phyloP scores from a whole-genome alignment of 1,140 invertebrate genomes.

The Tetranychus urticae region DNA sequence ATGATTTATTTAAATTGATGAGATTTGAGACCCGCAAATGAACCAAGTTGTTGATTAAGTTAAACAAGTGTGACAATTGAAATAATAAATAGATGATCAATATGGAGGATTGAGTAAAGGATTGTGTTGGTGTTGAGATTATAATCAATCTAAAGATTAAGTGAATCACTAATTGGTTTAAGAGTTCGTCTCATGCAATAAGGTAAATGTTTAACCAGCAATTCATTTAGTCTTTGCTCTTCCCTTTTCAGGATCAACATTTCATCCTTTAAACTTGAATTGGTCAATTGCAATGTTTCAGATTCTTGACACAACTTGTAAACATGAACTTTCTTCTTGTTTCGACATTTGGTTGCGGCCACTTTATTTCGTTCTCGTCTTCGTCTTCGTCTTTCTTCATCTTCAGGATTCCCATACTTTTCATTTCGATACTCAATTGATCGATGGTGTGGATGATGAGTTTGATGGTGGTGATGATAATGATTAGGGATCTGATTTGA shows the following conservation, averaged over 20 bases:
- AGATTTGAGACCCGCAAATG: no score
- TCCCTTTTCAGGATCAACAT: neutral
- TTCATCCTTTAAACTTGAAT: neutral
- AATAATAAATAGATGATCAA: no score
- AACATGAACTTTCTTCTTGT: conserved; percentile 50
- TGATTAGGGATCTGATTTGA: no score
- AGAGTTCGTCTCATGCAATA: neutral
- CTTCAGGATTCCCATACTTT: conserved; percentile 28
- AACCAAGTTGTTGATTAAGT: no score
- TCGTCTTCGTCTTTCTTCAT: conserved; percentile 54
- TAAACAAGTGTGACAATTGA: no score
- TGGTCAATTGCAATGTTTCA: neutral
- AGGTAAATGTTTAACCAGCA: neutral
- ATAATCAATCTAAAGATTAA: no score
- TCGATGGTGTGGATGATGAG: no score
- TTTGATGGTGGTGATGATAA: no score
- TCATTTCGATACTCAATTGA: neutral
- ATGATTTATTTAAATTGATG: no score
- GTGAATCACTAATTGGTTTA: no score
- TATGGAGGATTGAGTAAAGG: no score
- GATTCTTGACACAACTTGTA: neutral
- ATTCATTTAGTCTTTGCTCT: neutral
- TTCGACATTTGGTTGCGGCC: conserved; percentile 75
- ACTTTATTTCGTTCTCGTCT: conserved; percentile 77
- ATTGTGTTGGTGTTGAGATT: no score